Percentiles rank a stretch among this genome's conserved stretches.
Evolutionary conservation across 2,797 vertebrate species (phyloP).

Genomic region (Malacoraja senta): DNA sequence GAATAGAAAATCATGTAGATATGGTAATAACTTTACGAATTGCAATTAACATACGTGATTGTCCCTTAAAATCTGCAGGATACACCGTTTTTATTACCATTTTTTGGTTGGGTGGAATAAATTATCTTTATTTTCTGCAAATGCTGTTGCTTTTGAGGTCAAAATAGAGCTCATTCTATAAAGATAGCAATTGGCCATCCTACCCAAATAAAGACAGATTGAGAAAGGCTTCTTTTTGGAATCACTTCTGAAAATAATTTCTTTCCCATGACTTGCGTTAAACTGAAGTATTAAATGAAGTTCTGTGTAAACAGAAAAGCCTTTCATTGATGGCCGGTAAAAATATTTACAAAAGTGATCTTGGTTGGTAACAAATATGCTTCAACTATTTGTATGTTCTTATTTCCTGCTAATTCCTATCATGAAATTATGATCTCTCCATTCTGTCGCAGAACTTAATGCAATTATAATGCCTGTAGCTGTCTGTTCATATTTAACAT

Average conservation of each 20-base stretch:
- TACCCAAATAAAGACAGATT: constrained; percentile 8
- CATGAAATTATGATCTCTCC: not conserved
- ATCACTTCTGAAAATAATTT: not conserved
- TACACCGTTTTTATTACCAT: not conserved
- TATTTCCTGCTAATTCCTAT: not conserved
- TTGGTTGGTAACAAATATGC: not conserved
- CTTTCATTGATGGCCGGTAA: not conserved
- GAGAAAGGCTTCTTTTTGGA: not conserved
- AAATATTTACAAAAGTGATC: not conserved
- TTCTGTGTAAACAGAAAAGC: not conserved
- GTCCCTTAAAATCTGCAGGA: not conserved
- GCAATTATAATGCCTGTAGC: not conserved
- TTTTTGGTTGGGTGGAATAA: constrained; percentile 9
- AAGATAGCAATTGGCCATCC: not conserved
- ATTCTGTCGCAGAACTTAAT: not conserved
- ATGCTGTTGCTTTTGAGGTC: not conserved
- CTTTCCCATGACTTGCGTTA: constrained; percentile 16
- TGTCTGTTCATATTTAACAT: constrained; percentile 6
- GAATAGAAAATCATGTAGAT: not conserved
- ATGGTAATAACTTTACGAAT: not conserved
- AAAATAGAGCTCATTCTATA: not conserved
- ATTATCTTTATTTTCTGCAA: not conserved
- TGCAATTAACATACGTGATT: not conserved
- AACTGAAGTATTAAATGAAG: constrained; percentile 1
- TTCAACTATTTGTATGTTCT: not conserved